phyloP scores from a whole-genome alignment of 2,113 vertebrate species.

The Saccopteryx leptura region DNA sequence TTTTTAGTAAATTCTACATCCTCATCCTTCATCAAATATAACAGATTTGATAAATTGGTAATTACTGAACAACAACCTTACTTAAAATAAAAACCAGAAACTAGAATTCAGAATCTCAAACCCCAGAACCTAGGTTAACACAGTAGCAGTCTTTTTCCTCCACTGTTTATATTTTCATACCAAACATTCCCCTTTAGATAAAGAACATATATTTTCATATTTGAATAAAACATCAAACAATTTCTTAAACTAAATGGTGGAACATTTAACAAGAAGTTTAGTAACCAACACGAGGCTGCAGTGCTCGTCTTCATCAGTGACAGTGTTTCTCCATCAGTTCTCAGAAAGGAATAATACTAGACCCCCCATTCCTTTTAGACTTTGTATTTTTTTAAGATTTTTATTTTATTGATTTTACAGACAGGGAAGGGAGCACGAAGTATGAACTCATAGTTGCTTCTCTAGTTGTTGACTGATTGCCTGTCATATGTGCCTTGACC shows the following conservation, averaged over 20 bases:
- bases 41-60: neutral
- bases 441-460: too few relatives aligned
- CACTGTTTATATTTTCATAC: slow-evolving; percentile 10
- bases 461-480: too few relatives aligned
- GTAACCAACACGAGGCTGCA: neutral
- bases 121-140: slow-evolving; percentile 8
- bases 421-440: too few relatives aligned
- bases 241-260: neutral
- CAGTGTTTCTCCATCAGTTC: neutral
- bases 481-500: too few relatives aligned
- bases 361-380: neutral
- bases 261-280: neutral
- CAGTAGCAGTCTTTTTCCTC: slow-evolving; percentile 31
- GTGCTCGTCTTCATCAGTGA: neutral
- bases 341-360: neutral
- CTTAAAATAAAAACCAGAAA: slow-evolving; percentile 63
- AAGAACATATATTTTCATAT: slow-evolving; percentile 27
- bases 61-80: neutral
- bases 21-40: neutral
- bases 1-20: neutral
- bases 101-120: slow-evolving; percentile 46
- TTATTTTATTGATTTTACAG: too few relatives aligned
- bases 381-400: neutral
- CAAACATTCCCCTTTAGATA: slow-evolving; percentile 12
- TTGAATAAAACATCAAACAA: slow-evolving; percentile 49